These are phyloP conservation scores for Sphaerophoria rueppellii DNA, from an alignment of 2,888 invertebrate genomes.

Conservation along the genomic window DNA sequence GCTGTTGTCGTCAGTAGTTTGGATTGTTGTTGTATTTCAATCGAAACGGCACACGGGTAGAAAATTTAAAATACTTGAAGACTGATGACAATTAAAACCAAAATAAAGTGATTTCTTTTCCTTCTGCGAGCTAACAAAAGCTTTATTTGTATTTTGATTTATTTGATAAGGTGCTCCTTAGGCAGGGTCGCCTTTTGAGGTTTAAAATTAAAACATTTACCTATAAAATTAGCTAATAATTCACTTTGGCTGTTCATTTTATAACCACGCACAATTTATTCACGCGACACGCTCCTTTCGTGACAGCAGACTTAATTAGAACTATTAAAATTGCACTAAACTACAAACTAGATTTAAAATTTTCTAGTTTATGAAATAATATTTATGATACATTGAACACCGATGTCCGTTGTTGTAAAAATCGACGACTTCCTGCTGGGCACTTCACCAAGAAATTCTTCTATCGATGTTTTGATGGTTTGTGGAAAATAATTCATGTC, in stretches of 20 bases:
- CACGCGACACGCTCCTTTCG: neutral
- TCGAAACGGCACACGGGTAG: no score
- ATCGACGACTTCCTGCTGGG: slow-evolving; percentile 30
- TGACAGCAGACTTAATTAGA: neutral
- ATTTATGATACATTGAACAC: neutral
- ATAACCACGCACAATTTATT: slow-evolving; percentile 6
- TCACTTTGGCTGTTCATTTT: slow-evolving; percentile 54
- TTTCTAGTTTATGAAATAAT: neutral
- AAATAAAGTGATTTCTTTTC: no score
- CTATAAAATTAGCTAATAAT: slow-evolving; percentile 47
- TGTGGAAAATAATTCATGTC: slow-evolving; percentile 60
- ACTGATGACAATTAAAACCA: no score
- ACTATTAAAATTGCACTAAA: slow-evolving; percentile 40
- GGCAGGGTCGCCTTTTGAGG: slow-evolving; percentile 11
- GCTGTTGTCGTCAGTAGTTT: no score
- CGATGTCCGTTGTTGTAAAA: neutral
- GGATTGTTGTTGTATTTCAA: no score
- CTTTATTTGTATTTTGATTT: slow-evolving; percentile 15
- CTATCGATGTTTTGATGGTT: slow-evolving; percentile 17
- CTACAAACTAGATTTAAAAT: slow-evolving; percentile 30
- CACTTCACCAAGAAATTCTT: slow-evolving; percentile 25
- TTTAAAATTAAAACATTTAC: slow-evolving; percentile 45
- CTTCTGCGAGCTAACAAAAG: neutral
- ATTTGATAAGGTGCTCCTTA: slow-evolving; percentile 16
- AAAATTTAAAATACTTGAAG: no score